Evolutionary conservation across 2,888 invertebrate genomes (phyloP), one percentile per base, ranked within the genome.

Genomic region (Phyto melanocephala): DNA sequence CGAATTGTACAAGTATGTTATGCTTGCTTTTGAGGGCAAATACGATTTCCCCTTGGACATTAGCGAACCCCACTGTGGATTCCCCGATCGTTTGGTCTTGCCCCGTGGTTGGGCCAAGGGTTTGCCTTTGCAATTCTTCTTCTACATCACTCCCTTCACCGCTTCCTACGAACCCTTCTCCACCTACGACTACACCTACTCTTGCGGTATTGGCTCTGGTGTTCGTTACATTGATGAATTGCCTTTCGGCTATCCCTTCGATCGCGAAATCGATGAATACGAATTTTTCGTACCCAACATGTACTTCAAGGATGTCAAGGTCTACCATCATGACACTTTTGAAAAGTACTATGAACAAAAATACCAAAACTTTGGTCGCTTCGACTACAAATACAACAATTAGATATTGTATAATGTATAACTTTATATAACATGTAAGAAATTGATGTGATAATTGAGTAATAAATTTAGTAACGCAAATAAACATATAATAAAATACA

Each of bases 161-260:
- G 84, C 65, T 35, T 45, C 77, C 2, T 42, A 83, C 50, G 83
- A 90, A 91, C 54, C 89, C 87, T 84, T 90, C 80, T 90, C 90
- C 70, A 90, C 91, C 75, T 92, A 91, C 78, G 92, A 92, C 83
- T 82, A 91, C 13, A 71, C 88, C 5, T 92, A 92, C 87, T 91
- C 92, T 60, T 92, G 92, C 83, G 92, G 91, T 84, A 90, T 92
- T 77, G 93, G 92, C 84, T 92, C 92, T 87, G 93, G 92, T 88
- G 87, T 92, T 92, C 86, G 90, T 68, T 84, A 88, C 70, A 90
- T 93, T 40, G 95, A 95, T 88, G 92, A 92, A 83, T 92, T 92
- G 88, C 92, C 95, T 50, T 92, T 94, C 85, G 95, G 94, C 67
- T 96, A 93, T 92, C 95, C 95, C 85, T 93, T 95, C 87, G 95